Conservation (phyloP, 2,888 invertebrate species). For the Craniophora ligustri region DNA sequence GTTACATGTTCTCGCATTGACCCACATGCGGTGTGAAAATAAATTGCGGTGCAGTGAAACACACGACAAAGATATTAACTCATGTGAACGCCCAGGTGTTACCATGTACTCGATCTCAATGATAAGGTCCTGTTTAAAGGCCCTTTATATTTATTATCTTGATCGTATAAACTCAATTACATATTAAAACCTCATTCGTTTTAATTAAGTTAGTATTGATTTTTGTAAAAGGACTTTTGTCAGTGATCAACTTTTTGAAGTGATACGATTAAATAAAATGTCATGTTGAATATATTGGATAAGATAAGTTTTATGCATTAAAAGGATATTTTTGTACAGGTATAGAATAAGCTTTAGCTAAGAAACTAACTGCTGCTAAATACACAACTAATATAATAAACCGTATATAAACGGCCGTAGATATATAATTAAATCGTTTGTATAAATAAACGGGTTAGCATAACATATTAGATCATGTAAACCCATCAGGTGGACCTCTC, state of each 20-base stretch:
- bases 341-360: too few relatives aligned
- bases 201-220: conserved; percentile 4
- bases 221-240: too few relatives aligned
- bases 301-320: background rate
- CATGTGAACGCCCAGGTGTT: conserved; percentile 66
- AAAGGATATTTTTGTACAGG: too few relatives aligned
- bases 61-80: conserved; percentile 61
- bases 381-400: too few relatives aligned
- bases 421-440: conserved; percentile 27
- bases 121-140: conserved; percentile 39
- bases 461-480: conserved; percentile 40
- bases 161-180: conserved; percentile 25
- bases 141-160: conserved; percentile 21
- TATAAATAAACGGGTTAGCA: conserved; percentile 17
- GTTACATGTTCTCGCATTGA: conserved; percentile 78
- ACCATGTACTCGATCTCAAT: conserved; percentile 43
- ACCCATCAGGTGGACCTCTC: conserved; percentile 36
- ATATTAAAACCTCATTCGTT: conserved; percentile 15
- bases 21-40: conserved; percentile 82
- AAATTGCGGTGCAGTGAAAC: conserved; percentile 67
- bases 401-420: too few relatives aligned
- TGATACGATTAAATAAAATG: background rate
- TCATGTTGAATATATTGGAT: background rate
- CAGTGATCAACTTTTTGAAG: too few relatives aligned
- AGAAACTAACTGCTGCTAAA: too few relatives aligned